Conservation (phyloP, 2,797 vertebrate genomes). For the Brotula barbata region DNA sequence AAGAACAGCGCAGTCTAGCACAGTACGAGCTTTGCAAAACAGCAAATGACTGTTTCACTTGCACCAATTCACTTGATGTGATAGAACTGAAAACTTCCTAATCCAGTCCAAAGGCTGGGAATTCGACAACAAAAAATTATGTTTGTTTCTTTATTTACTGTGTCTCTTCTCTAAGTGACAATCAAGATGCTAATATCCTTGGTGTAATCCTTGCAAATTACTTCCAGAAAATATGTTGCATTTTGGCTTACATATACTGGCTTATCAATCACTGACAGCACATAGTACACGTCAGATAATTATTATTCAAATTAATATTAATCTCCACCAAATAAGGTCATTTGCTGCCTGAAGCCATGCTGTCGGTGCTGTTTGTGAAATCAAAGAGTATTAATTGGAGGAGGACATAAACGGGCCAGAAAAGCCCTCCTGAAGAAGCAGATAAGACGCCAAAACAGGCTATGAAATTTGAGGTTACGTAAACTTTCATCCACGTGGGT, state of each 20-base stretch:
- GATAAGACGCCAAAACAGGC: conserved; percentile 63
- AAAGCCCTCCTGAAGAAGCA: conserved; percentile 54
- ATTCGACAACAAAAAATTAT: conserved; percentile 21
- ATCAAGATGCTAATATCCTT: conserved; percentile 29
- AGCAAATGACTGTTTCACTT: conserved; percentile 5
- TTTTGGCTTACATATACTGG: conserved; percentile 40
- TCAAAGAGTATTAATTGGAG: conserved; percentile 64
- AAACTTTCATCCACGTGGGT: conserved; percentile 47
- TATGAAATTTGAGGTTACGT: conserved; percentile 55
- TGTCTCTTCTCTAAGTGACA: conserved; percentile 26
- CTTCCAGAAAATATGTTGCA: conserved; percentile 30
- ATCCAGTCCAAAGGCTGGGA: conserved; percentile 26
- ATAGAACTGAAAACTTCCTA: conserved; percentile 4
- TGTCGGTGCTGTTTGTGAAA: conserved; percentile 53
- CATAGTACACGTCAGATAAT: conserved; percentile 37
- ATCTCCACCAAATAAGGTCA: conserved; percentile 69
- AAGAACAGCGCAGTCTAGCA: too few relatives aligned
- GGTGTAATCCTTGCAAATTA: conserved; percentile 46
- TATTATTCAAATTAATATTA: conserved; percentile 72
- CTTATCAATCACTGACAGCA: conserved; percentile 70
- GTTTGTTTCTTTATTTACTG: conserved; percentile 20
- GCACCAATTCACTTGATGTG: background rate
- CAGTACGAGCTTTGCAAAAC: conserved; percentile 2
- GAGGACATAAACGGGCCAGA: conserved; percentile 57
- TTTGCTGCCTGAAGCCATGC: conserved; percentile 60